Evolutionary conservation across 2,797 vertebrate species (phyloP).

Genomic region (Triplophysa yarkandensis): DNA sequence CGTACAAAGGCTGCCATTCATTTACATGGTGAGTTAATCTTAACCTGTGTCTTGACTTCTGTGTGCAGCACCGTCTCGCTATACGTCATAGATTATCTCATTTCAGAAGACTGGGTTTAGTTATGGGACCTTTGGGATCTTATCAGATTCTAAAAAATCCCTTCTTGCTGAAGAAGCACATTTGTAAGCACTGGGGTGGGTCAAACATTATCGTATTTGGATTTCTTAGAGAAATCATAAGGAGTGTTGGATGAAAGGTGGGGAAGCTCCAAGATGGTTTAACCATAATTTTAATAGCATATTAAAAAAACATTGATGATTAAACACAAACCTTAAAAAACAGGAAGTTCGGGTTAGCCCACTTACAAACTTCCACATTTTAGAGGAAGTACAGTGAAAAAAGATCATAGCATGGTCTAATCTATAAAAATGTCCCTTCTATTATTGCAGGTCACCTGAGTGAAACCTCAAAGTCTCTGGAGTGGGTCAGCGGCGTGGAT

Average conservation of each 20-base stretch:
- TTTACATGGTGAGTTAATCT: constrained; percentile 55
- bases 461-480: background rate
- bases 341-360: background rate
- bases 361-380: background rate
- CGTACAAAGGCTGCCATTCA: constrained; percentile 60
- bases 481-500: constrained; percentile 62
- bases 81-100: constrained; percentile 22
- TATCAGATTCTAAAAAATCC: constrained; percentile 14
- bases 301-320: background rate
- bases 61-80: background rate
- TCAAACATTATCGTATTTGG: background rate
- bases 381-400: too few species aligned
- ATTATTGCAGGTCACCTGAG: constrained; percentile 54
- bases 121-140: background rate
- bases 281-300: background rate
- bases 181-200: background rate
- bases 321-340: background rate
- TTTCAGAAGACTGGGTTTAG: background rate
- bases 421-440: constrained; percentile 13
- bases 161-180: background rate
- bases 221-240: background rate
- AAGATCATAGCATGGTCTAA: too few species aligned
- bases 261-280: background rate
- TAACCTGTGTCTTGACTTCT: constrained; percentile 15
- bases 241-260: background rate